A percentile compares a stretch with the other conserved stretches of the same genome.
These are phyloP conservation scores for Euleptes europaea DNA, from an alignment of 2,113 vertebrate genomes.

Conservation along the genomic window DNA sequence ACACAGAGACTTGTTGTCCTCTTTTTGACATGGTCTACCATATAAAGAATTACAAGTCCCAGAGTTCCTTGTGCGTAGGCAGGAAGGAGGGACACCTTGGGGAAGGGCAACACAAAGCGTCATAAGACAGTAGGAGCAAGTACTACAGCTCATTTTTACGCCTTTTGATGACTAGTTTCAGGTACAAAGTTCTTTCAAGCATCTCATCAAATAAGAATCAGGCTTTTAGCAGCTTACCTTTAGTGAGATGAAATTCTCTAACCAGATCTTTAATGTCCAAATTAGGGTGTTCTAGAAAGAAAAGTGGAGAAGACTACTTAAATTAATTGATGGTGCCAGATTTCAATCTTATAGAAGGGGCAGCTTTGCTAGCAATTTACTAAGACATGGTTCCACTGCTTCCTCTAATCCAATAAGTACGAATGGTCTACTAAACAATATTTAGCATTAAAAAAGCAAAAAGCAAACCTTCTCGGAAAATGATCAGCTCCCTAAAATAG, in stretches of 20 bases:
- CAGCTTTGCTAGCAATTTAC: not conserved
- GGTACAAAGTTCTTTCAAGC: too few species aligned
- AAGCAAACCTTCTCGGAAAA: constrained; percentile 73
- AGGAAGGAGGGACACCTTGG: too few species aligned
- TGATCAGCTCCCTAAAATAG: constrained; percentile 71
- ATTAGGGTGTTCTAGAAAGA: constrained; percentile 58
- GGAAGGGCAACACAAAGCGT: too few species aligned
- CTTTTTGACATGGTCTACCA: too few species aligned
- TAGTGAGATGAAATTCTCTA: constrained; percentile 60
- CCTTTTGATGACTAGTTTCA: too few species aligned
- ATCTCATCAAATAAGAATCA: not conserved
- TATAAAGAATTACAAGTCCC: too few species aligned
- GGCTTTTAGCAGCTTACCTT: constrained; percentile 53
- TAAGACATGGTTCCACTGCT: not conserved
- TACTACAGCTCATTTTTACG: too few species aligned
- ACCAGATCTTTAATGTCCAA: constrained; percentile 71
- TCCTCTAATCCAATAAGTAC: accelerated
- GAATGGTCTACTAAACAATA: not conserved
- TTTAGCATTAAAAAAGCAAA: not conserved
- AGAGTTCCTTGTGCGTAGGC: too few species aligned
- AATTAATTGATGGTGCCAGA: not conserved
- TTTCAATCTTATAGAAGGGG: not conserved
- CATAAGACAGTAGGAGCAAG: too few species aligned
- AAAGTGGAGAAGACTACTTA: not conserved
- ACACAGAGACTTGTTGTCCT: too few species aligned